These are phyloP conservation scores for Agrypnia vestita DNA, from an alignment of 1,140 invertebrate species.

Conservation along the genomic window DNA sequence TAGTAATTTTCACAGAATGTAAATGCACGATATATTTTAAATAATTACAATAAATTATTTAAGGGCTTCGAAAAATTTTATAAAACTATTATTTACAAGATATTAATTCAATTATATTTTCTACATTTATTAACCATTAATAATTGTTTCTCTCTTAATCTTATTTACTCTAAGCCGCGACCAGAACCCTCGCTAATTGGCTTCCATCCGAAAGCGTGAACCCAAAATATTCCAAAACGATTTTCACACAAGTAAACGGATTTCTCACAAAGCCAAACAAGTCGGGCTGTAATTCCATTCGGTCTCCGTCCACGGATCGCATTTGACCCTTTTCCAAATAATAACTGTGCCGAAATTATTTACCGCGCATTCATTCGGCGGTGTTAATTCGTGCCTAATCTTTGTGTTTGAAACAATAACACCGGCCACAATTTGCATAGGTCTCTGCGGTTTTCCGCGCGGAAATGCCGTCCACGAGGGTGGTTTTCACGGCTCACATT, in stretches of 20 bases:
- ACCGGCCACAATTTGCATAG: conserved; percentile 61
- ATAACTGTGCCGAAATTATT: conserved; percentile 57
- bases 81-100: too few species aligned
- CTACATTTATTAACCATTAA: too few species aligned
- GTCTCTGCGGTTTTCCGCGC: conserved; percentile 39
- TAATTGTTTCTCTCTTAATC: too few species aligned
- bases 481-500: conserved; percentile 13
- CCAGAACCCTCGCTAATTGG: conserved; percentile 31
- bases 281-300: conserved; percentile 39
- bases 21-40: too few species aligned
- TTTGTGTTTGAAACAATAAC: conserved; percentile 61
- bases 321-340: conserved; percentile 54
- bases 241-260: conserved; percentile 26
- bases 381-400: conserved; percentile 62
- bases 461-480: conserved; percentile 3
- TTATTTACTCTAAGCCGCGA: too few species aligned
- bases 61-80: too few species aligned
- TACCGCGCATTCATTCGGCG: conserved; percentile 59
- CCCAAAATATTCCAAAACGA: conserved; percentile 13
- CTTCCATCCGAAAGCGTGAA: conserved; percentile 28
- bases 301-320: not conserved
- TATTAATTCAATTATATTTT: too few species aligned
- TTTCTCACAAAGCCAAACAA: conserved; percentile 43
- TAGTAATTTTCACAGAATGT: too few species aligned
- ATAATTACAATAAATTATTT: too few species aligned